phyloP scores from a whole-genome alignment of 2,888 invertebrate genomes.

The Belgica antarctica region DNA sequence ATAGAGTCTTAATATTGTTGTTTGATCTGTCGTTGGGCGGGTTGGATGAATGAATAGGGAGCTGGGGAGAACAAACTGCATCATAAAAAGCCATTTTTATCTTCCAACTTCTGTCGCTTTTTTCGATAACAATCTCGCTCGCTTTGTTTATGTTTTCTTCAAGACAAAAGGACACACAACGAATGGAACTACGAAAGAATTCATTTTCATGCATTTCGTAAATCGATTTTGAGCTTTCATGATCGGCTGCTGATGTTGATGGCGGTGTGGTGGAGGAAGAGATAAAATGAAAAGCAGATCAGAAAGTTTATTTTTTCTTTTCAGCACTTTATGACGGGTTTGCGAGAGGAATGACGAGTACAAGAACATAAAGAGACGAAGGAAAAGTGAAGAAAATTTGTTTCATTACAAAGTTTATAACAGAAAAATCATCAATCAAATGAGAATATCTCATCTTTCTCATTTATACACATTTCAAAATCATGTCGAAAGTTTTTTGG shows the following conservation, averaged over 20 bases:
- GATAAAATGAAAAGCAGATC: no score
- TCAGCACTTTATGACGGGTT: no score
- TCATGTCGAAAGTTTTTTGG: conserved; percentile 42
- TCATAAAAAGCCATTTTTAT: neutral
- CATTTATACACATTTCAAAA: conserved; percentile 15
- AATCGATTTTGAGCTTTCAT: neutral
- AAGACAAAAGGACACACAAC: neutral
- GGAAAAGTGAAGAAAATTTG: conserved; percentile 1
- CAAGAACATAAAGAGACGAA: neutral
- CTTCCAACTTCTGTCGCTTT: no score
- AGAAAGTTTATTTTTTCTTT: no score
- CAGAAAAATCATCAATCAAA: conserved; percentile 27
- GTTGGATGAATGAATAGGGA: no score
- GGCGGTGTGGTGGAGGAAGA: no score
- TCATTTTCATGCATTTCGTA: neutral
- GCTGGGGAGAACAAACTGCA: neutral
- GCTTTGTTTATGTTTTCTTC: neutral
- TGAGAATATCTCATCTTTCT: conserved; percentile 37
- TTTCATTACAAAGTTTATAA: conserved; percentile 17
- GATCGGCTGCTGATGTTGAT: no score
- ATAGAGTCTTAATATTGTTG: neutral
- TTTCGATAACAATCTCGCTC: no score
- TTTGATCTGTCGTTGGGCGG: no score
- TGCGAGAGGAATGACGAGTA: no score
- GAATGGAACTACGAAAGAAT: neutral